Percentiles rank a stretch among this genome's conserved stretches.
These are phyloP conservation scores for Spilarctia lutea DNA, from an alignment of 2,888 invertebrate species.

Conservation along the genomic window DNA sequence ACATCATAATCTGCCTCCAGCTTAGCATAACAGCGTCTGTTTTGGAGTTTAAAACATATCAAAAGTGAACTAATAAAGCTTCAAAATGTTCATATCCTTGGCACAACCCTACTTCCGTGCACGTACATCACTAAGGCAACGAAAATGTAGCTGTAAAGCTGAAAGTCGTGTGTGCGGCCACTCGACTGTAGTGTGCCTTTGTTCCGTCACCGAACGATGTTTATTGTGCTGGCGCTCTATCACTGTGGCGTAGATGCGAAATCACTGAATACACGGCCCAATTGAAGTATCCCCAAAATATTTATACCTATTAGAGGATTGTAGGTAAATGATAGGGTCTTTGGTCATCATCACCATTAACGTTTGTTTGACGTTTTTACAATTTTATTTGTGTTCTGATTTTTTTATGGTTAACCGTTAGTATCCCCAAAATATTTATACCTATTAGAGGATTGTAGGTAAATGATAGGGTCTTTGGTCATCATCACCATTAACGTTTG, in stretches of 20 bases:
- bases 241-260: background rate
- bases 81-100: background rate
- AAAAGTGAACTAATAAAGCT: background rate
- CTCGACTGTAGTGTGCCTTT: conserved; percentile 29
- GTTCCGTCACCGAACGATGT: conserved; percentile 27
- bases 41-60: no score
- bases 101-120: background rate
- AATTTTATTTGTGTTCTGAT: no score
- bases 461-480: no score
- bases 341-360: no score
- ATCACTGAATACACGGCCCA: background rate
- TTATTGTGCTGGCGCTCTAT: conserved; percentile 32
- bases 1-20: no score
- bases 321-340: background rate
- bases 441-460: no score
- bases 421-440: no score
- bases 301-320: no score
- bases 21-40: no score
- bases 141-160: conserved; percentile 16
- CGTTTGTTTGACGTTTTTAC: no score
- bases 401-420: no score
- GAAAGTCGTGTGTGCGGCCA: conserved; percentile 27
- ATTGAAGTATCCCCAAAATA: background rate
- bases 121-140: background rate
- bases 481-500: no score